Evolutionary conservation across 2,888 invertebrate species (phyloP), one percentile per base, ranked within the genome.

Genomic region (Sceliomorpha sp.): DNA sequence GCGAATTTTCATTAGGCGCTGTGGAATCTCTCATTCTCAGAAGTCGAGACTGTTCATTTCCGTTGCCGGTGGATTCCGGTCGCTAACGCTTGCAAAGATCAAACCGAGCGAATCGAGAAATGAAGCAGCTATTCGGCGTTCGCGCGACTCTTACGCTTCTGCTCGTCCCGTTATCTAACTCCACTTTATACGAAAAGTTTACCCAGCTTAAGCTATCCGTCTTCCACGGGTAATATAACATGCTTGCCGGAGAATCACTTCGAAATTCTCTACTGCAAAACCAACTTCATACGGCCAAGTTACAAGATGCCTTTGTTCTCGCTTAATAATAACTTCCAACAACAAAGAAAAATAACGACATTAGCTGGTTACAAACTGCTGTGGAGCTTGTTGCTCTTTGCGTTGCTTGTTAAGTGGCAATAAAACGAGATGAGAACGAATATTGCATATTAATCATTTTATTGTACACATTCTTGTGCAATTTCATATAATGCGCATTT

Each of bases 1-100:
- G 42, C 36, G 32, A 39, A 64, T 62, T 82, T 81, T 79, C 79
- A 82, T 82, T 80, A 80, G 77, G 59, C 74, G 72, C 60, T 55
- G 53, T 48, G 74, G 75, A 75, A 78, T 79, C 78, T 74, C 80
- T 77, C 77, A 75, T 74, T 71, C 74, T 76, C 68, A 31, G 12
- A 42, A n/a, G 15, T 60, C 36, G 20, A 29, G 50, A 62, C 40
- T 40, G 66, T 71, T 70, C 66, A 66, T 66, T 70, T 70, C 66
- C 66, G 58, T 37, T 40, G 59, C 36, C 58, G 37, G 27, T 31
- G 12, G 32, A 14, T 55, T 51, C 56, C 42, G 47, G 45, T 37
- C 44, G 29, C 31, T 9, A 31, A 40, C 14, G 9, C 42, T 29
- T n/a, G 42, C 26, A 13, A 48, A 66, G 53, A 67, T 39, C 45